These are phyloP conservation scores for Antheraea assamensis DNA, from an alignment of 2,888 invertebrate species.

Conservation along the genomic window DNA sequence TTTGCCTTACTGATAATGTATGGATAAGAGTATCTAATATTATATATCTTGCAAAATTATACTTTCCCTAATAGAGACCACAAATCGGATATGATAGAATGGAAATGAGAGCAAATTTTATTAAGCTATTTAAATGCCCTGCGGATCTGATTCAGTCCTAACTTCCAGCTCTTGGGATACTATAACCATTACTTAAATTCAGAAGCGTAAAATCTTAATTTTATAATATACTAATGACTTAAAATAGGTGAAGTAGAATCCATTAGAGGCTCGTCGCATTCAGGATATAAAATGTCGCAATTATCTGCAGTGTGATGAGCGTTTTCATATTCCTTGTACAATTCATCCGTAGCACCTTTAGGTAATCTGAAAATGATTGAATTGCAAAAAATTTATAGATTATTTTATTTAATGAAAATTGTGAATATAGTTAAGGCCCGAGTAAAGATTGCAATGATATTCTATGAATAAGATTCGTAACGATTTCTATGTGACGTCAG, in stretches of 20 bases:
- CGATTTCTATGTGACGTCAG: not conserved
- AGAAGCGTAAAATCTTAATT: not conserved
- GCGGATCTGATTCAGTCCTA: not conserved
- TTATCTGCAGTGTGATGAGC: conserved; percentile 51
- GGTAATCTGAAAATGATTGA: conserved; percentile 81
- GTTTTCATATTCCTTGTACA: conserved; percentile 56
- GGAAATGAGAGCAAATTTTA: no score
- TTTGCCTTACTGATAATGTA: not conserved
- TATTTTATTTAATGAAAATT: not conserved
- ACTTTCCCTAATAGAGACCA: no score
- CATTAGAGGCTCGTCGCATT: conserved; percentile 44
- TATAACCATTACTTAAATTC: not conserved
- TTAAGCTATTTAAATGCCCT: no score
- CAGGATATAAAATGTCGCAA: conserved; percentile 64
- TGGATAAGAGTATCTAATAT: not conserved
- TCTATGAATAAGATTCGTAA: no score
- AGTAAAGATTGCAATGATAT: not conserved
- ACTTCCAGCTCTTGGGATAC: not conserved
- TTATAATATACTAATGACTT: conserved; percentile 10
- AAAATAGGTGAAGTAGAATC: conserved; percentile 18
- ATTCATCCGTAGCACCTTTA: conserved; percentile 43
- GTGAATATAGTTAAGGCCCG: no score
- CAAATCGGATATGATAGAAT: no score
- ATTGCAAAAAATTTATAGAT: conserved; percentile 38
- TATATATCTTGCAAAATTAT: not conserved